Percentiles rank a stretch among this genome's conserved stretches.
Evolutionary conservation across 2,113 vertebrate genomes (phyloP).

Genomic region (Bos javanicus): DNA sequence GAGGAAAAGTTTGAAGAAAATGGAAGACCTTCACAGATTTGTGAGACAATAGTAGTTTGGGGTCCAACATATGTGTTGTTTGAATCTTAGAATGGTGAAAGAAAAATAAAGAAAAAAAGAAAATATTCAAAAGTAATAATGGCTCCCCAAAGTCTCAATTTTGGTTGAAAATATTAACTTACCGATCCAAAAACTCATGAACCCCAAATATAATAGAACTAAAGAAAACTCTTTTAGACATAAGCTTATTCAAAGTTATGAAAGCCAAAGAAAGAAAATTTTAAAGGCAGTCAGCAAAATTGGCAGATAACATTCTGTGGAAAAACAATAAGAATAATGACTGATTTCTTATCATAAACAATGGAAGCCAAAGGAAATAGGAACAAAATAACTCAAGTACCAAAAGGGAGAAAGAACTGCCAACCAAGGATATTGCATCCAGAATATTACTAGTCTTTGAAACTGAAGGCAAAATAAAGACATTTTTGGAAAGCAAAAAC

Average conservation of each 20-base stretch:
- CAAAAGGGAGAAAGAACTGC: neutral
- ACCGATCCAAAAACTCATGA: neutral
- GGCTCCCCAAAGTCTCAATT: neutral
- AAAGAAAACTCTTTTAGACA: neutral
- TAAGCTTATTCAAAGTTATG: neutral
- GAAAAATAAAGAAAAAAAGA: neutral
- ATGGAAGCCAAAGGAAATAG: neutral
- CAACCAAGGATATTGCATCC: neutral
- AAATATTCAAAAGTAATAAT: neutral
- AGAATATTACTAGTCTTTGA: neutral
- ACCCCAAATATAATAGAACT: neutral
- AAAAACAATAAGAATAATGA: neutral
- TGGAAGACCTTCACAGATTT: neutral
- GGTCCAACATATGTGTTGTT: neutral
- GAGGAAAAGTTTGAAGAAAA: neutral
- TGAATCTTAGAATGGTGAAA: neutral
- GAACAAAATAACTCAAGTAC: neutral
- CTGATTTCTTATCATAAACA: neutral
- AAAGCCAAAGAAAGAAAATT: neutral
- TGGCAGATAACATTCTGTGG: neutral
- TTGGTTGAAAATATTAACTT: neutral
- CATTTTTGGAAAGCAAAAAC: neutral
- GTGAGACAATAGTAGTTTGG: neutral
- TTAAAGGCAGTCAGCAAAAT: neutral
- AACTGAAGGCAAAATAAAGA: neutral